Percentiles rank a stretch among this genome's conserved stretches.
Evolutionary conservation across 2,797 vertebrate species (phyloP).

Genomic region (Sebastes melanostomus): DNA sequence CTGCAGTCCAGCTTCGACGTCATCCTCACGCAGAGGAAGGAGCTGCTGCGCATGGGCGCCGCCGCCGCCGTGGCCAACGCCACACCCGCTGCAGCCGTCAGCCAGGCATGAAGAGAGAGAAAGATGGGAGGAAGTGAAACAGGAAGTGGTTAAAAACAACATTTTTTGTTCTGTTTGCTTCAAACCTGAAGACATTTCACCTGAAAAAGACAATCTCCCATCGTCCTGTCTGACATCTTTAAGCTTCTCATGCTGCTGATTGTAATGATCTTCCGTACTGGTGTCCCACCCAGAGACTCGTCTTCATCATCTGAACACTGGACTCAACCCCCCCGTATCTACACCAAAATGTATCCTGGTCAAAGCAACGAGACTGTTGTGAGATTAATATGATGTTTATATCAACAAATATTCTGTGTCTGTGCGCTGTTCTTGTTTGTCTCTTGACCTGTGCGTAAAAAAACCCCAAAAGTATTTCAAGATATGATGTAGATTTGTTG

Average conservation of each 20-base stretch:
- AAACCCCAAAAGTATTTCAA: background rate
- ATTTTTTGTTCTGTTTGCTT: slow-evolving; percentile 4
- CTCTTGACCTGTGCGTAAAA: slow-evolving; percentile 26
- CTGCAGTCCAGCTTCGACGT: slow-evolving; percentile 95
- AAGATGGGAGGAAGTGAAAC: slow-evolving; percentile 1
- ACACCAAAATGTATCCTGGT: slow-evolving; percentile 3
- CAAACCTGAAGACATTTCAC: background rate
- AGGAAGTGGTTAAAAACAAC: slow-evolving; percentile 11
- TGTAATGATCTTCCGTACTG: background rate
- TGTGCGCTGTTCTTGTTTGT: slow-evolving; percentile 23
- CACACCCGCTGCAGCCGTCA: slow-evolving; percentile 39
- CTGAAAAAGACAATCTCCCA: background rate
- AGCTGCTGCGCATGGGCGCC: slow-evolving; percentile 90
- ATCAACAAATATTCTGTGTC: slow-evolving; percentile 14
- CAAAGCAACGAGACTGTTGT: slow-evolving; percentile 1
- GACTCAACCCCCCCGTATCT: background rate
- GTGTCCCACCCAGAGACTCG: background rate
- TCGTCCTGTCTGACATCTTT: background rate
- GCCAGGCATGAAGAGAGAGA: slow-evolving; percentile 50
- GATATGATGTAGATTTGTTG: slow-evolving; percentile 3
- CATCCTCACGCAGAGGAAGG: slow-evolving; percentile 95
- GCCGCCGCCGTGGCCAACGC: slow-evolving; percentile 57
- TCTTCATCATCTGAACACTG: background rate
- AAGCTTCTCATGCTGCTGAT: slow-evolving; percentile 11
- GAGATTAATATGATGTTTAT: slow-evolving; percentile 21